Base-by-base conservation (phyloP, 2,888 invertebrate genomes). In the Ormyrus rosae region DNA sequence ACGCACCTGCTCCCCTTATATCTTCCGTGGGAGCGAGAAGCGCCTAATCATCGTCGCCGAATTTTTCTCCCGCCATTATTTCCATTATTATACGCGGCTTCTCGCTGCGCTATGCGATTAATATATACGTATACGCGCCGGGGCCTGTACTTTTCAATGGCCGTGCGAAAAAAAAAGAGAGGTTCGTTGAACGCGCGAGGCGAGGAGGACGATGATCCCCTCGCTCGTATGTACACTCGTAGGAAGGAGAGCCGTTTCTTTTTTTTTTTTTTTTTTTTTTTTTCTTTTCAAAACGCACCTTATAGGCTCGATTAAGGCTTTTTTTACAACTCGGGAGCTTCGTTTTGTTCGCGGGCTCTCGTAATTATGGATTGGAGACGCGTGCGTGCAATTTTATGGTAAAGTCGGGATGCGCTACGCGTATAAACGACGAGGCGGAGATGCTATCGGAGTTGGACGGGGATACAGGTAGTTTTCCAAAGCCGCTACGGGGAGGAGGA, bases 171-270 rank as follows among this genome's bases (percentile, higher is more conserved):
- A 60, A 46, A 55, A 46, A 61, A 56, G 53, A 53, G 48, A 61
- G 48, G 70, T 64, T 77, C 70, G 64, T 70, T 55, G 70, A 61
- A 70, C 56, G 61, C 53, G 0, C 34, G 34, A 0, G 34, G 34
- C 34, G 34, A 5, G 11, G 10, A 65, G 55, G 48, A 65, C 56
- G 61, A 51, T 51, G 73, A 73, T 64, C 63, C 63, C 55, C 48
- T 48, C n/a, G 6, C 11, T 0, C 5, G 5, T 19, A 10, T 53
- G 50, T 4, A 51, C 3, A 19, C 19, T 48, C 13, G 46, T 19
- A n/a, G 10, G 11, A 8, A 9, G 5, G 55, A 3, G 10, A 19
- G 11, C 7, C 55, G 7, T 10, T 45, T 5, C 55, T 19, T 19
- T 19, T 19, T 19, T 19, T 7, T 5, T 46, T 9, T 5, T 46